A percentile compares a stretch with the other conserved stretches of the same genome.
Evolutionary conservation across 2,888 invertebrate species (phyloP).

Genomic region (Subacronicta megacephala): DNA sequence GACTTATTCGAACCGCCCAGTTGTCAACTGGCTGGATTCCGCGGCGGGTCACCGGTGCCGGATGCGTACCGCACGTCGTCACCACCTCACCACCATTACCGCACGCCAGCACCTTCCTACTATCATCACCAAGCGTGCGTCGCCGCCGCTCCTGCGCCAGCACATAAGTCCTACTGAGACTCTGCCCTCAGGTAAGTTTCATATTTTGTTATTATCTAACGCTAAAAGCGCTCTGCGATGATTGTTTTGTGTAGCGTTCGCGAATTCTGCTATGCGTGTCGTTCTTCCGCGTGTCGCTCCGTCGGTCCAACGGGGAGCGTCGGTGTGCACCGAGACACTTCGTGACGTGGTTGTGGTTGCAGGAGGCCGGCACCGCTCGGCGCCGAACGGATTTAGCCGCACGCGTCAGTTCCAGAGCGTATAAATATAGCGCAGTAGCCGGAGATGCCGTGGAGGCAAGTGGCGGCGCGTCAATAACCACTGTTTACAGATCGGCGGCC

Average conservation of each 20-base stretch:
- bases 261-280: constrained; percentile 82
- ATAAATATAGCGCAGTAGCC: constrained; percentile 87
- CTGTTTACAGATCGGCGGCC: constrained; percentile 88
- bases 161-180: constrained; percentile 88
- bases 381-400: constrained; percentile 87
- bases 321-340: constrained; percentile 72
- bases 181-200: constrained; percentile 77
- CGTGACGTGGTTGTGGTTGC: constrained; percentile 88
- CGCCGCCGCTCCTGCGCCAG: constrained; percentile 84
- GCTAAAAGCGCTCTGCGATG: constrained; percentile 77
- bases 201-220: constrained; percentile 32
- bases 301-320: constrained; percentile 63
- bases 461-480: constrained; percentile 87
- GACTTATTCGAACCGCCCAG: constrained; percentile 87
- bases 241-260: constrained; percentile 64
- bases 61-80: constrained; percentile 83
- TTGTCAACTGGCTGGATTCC: constrained; percentile 86
- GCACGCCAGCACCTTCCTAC: constrained; percentile 84
- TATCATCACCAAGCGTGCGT: constrained; percentile 91
- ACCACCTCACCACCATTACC: constrained; percentile 85
- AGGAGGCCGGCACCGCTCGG: constrained; percentile 85
- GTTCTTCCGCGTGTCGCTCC: constrained; percentile 57
- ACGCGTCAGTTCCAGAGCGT: constrained; percentile 85
- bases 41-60: constrained; percentile 82
- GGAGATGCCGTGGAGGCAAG: constrained; percentile 85